Evolutionary conservation across 2,113 vertebrate species (phyloP).

Genomic region (Proterorhinus semilunaris): DNA sequence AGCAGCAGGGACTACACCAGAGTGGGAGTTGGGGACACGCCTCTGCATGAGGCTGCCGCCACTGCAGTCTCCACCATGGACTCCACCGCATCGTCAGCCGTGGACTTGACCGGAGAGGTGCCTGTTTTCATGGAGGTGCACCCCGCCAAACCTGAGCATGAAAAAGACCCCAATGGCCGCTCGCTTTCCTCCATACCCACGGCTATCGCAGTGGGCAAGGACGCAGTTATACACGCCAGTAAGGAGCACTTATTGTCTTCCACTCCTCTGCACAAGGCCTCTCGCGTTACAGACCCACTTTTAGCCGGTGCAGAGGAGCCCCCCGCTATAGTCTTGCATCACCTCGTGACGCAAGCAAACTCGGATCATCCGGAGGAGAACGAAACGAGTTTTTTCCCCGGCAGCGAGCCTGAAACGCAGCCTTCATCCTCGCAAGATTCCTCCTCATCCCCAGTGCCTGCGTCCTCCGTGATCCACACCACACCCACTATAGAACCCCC

Average conservation of each 20-base stretch:
- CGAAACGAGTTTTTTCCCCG: slow-evolving; percentile 7
- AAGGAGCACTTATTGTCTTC: slow-evolving; percentile 61
- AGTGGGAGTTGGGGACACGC: slow-evolving; percentile 82
- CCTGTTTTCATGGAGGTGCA: slow-evolving; percentile 32
- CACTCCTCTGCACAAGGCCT: slow-evolving; percentile 50
- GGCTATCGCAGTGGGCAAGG: slow-evolving; percentile 29
- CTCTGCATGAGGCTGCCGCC: slow-evolving; percentile 65
- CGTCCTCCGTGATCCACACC: slow-evolving; percentile 48
- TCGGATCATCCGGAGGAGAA: slow-evolving; percentile 11
- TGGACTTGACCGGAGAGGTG: slow-evolving; percentile 51
- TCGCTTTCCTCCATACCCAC: slow-evolving; percentile 28
- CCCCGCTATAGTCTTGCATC: slow-evolving; percentile 17
- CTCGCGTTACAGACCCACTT: slow-evolving; percentile 55
- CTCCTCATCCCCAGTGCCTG: slow-evolving; percentile 23
- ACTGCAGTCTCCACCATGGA: slow-evolving; percentile 68
- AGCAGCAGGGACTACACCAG: slow-evolving; percentile 87
- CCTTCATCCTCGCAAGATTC: slow-evolving; percentile 24
- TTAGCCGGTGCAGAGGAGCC: slow-evolving; percentile 38
- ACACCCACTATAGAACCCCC: slow-evolving; percentile 54
- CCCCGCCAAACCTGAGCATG: slow-evolving; percentile 5
- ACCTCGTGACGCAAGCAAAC: slow-evolving; percentile 4
- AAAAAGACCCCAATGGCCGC: slow-evolving; percentile 45
- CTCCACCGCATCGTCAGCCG: slow-evolving; percentile 71
- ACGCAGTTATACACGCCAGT: slow-evolving; percentile 22
- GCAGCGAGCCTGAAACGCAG: neutral